phyloP scores from a whole-genome alignment of 2,113 vertebrate species.

The Grammomys dolichurus region DNA sequence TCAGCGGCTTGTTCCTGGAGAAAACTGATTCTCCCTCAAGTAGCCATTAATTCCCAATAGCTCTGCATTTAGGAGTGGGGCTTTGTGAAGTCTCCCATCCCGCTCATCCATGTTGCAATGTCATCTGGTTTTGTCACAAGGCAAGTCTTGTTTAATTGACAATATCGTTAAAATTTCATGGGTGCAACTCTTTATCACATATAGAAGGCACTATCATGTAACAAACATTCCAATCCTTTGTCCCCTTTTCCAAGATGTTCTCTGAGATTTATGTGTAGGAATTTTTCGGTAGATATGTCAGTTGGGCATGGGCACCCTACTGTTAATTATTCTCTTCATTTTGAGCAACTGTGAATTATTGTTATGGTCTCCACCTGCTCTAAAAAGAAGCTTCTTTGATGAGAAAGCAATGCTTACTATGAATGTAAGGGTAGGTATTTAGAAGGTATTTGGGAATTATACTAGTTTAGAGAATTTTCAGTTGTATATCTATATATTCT shows the following conservation, averaged over 20 bases:
- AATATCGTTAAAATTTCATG: background rate
- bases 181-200: background rate
- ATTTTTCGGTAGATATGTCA: background rate
- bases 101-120: background rate
- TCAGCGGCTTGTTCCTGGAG: background rate
- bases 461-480: background rate
- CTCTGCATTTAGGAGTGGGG: background rate
- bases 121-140: background rate
- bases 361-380: background rate
- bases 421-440: background rate
- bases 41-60: background rate
- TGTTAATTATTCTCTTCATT: background rate
- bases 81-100: background rate
- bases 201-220: background rate
- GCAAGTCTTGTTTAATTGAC: background rate
- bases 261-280: background rate
- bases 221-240: background rate
- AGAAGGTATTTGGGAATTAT: background rate
- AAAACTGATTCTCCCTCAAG: background rate
- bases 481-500: background rate
- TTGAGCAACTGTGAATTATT: background rate
- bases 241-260: background rate
- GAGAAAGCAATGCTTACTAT: background rate
- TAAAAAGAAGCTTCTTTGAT: no score
- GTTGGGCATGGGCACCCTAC: background rate